Base-by-base conservation (phyloP, 1,140 invertebrate species). In the Spodoptera litura region DNA sequence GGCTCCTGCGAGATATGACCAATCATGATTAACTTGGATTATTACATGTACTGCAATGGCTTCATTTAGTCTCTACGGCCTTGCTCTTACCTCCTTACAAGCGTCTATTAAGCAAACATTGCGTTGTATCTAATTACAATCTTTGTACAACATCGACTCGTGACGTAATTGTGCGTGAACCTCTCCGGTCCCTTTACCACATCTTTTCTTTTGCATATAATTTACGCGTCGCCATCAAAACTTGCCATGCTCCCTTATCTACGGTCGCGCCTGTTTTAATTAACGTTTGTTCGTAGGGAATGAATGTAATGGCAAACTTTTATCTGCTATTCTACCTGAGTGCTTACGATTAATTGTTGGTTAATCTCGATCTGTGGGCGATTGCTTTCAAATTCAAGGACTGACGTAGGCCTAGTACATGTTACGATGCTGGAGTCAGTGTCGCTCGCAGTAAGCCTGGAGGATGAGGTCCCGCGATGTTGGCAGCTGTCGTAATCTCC, bases 401-500 rank as follows among this genome's bases (percentile, higher is more conserved):
- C 15, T 20, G 25, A 66, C 13, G 38, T 66, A 10, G 8, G 6
- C 31, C 31, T 3, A 31, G 31, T 31, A 31, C 20, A 20, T 0
- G 20, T 20, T 20, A 31, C 31, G 31, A 31, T 31, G 31, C 31
- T 31, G 3, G 31, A 31, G 38, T 44, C 6, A 44, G 38, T 10
- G 9, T 1, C 20, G 20, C 38, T 44, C 9, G 1, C 38, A 44
- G 38, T 70, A 53, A 52, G 66, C 49, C 20, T 9, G 3, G 1
- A 6, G 20, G 38, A 52, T 55, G 49, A 20, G 62, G 9, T 13
- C 2, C 4, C 15, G 35, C 15, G 27, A 11, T 20, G 71, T 61
- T 74, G 56, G 71, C 71, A 74, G 35, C 38, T 12, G 38, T 20
- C 38, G 35, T 74, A 74, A 74, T 74, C 71, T 74, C 56, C 10